A percentile compares a stretch with the other conserved stretches of the same genome.
Evolutionary conservation across 1,140 invertebrate species (phyloP).

Genomic region (Drosophila bifasciata): DNA sequence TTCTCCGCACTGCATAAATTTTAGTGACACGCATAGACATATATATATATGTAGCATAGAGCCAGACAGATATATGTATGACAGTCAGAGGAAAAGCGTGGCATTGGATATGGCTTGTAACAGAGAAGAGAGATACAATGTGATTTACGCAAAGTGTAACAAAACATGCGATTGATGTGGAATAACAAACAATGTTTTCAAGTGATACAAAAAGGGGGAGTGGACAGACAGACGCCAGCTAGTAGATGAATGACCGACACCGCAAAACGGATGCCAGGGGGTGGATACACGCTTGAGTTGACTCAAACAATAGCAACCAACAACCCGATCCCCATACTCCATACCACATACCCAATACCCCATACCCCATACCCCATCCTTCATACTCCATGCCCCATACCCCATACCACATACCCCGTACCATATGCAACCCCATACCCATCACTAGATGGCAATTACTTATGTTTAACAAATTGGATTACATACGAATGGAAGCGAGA

Average conservation of each 20-base stretch:
- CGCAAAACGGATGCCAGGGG: constrained; percentile 12
- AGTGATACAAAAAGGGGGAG: constrained; percentile 10
- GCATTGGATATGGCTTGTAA: constrained; percentile 3
- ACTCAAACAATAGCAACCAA: constrained; percentile 3
- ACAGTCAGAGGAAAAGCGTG: neutral
- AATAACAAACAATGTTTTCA: constrained; percentile 14
- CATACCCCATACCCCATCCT: too few relatives aligned
- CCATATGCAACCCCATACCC: constrained; percentile 5
- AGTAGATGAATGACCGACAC: constrained; percentile 45
- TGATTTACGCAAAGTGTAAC: constrained; percentile 60
- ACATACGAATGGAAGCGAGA: constrained; percentile 21
- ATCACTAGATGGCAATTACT: constrained; percentile 41
- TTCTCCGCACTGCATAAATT: constrained; percentile 13
- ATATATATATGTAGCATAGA: too few relatives aligned
- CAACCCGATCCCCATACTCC: constrained; percentile 7
- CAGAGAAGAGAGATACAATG: constrained; percentile 47
- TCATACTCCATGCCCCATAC: constrained; percentile 4
- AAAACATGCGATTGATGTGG: constrained; percentile 55
- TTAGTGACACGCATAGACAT: constrained; percentile 47
- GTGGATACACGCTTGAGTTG: constrained; percentile 45
- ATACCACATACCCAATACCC: too few relatives aligned
- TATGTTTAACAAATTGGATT: constrained; percentile 54
- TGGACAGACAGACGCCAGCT: constrained; percentile 15
- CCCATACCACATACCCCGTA: too few relatives aligned
- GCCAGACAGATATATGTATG: neutral